A percentile compares a stretch with the other conserved stretches of the same genome.
Conservation (phyloP, 2,797 vertebrate species). For the Cetoscarus ocellatus region DNA sequence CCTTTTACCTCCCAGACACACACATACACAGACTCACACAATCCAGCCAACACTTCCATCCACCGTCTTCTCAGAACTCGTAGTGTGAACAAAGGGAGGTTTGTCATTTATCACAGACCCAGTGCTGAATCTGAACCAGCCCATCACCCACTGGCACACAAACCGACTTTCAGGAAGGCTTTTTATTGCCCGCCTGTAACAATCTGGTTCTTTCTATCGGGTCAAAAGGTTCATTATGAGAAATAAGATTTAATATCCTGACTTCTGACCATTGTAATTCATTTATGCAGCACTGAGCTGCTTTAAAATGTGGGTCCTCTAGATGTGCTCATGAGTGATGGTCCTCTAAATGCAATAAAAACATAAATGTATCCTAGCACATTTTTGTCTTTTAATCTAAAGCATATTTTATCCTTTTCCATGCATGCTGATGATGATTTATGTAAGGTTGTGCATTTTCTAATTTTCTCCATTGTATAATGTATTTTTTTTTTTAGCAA, state of each 20-base stretch:
- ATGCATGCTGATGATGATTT: too few species aligned
- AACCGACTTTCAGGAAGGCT: constrained; percentile 10
- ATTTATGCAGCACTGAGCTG: not conserved
- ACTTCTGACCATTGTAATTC: not conserved
- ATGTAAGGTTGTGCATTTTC: too few species aligned
- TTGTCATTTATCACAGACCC: constrained; percentile 45
- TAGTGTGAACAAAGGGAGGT: constrained; percentile 48
- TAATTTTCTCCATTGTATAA: too few species aligned
- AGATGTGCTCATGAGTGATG: too few species aligned
- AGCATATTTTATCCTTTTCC: too few species aligned
- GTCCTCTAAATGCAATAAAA: not conserved
- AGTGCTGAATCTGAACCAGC: constrained; percentile 41
- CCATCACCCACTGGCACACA: constrained; percentile 37
- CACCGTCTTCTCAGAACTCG: constrained; percentile 29
- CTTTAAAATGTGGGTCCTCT: not conserved
- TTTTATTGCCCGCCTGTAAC: constrained; percentile 17
- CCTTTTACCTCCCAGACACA: constrained; percentile 52
- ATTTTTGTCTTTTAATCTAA: too few species aligned
- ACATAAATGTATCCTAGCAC: too few species aligned
- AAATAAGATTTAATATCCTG: not conserved
- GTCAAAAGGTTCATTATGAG: constrained; percentile 2
- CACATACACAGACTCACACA: constrained; percentile 18
- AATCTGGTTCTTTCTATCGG: constrained; percentile 6
- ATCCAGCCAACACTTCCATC: constrained; percentile 28
- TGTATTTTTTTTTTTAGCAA: too few species aligned